phyloP scores from a whole-genome alignment of 1,140 invertebrate species.

The Ephestia elutella region DNA sequence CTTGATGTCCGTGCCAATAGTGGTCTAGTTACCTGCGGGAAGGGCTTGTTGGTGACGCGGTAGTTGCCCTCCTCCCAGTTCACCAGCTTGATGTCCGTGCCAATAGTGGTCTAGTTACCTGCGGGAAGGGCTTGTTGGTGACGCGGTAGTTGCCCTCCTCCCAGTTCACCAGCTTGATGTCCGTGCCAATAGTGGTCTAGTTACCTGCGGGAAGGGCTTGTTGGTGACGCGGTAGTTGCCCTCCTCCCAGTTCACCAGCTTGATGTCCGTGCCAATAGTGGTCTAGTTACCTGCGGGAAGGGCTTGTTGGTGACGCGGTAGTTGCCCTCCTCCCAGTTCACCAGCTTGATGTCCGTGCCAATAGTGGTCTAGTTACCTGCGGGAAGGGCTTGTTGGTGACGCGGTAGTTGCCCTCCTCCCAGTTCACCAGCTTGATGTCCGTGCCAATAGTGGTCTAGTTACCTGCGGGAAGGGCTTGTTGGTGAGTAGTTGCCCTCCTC shows the following conservation, averaged over 20 bases:
- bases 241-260: constrained; percentile 95
- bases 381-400: constrained; percentile 91
- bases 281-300: no score
- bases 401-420: constrained; percentile 96
- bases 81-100: constrained; percentile 89
- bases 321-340: constrained; percentile 96
- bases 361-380: no score
- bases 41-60: constrained; percentile 89
- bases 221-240: constrained; percentile 93
- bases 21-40: no score
- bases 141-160: constrained; percentile 95
- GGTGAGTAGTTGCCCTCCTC: constrained; percentile 94
- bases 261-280: constrained; percentile 88
- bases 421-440: constrained; percentile 92
- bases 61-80: constrained; percentile 98
- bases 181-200: constrained; percentile 88
- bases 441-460: constrained; percentile 89
- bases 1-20: constrained; percentile 89
- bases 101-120: no score
- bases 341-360: constrained; percentile 89
- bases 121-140: constrained; percentile 91
- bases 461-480: constrained; percentile 95
- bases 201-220: no score
- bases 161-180: constrained; percentile 94
- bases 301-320: constrained; percentile 94